Evolutionary conservation across 2,888 invertebrate species (phyloP), one percentile per base, ranked within the genome.

Genomic region (Augiades crinisus): DNA sequence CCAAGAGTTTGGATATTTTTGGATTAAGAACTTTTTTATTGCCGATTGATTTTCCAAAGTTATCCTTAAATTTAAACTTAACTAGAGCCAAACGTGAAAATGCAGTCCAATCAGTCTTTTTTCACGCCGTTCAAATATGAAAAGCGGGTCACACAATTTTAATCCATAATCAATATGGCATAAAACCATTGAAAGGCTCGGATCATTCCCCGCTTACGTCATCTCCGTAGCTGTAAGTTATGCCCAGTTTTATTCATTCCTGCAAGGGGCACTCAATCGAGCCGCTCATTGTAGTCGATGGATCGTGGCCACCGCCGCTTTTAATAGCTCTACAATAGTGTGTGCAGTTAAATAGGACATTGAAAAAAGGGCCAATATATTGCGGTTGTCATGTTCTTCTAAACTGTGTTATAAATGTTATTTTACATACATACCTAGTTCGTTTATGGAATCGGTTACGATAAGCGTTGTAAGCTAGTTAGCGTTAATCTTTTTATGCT

Each of bases 271-370:
- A 52, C 54, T 60, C 30, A 12, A 10, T 43, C 54, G 56, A 55
- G 59, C 56, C 51, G 41, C 34, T 57, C 67, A 59, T 60, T 58
- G 56, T 68, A 67, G 70, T 71, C 61, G 67, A 57, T 58, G 52
- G 59, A 62, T 66, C 64, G 63, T 60, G 66, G 61, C 57, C 53
- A 55, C 59, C 63, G 63, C 59, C 41, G 37, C 58, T 49, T 53
- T 49, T 53, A 50, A 57, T 62, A 57, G 55, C 52, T 24, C 47
- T 45, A 61, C 60, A 59, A 63, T 56, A 27, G 34, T 34, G 14
- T 44, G 8, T 10, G 30, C 3, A 12, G 30, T 30, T 30, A 12
- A 30, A 30, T 53, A 51, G 53, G 37, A 43, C 36, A 41, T 50
- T 12, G 12, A 12, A 55, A 33, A 16, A 14, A n/a, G n/a, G 27